Percentiles rank a stretch among this genome's conserved stretches.
These are phyloP conservation scores for Parapsyche elsis DNA, from an alignment of 1,140 invertebrate species.

Conservation along the genomic window DNA sequence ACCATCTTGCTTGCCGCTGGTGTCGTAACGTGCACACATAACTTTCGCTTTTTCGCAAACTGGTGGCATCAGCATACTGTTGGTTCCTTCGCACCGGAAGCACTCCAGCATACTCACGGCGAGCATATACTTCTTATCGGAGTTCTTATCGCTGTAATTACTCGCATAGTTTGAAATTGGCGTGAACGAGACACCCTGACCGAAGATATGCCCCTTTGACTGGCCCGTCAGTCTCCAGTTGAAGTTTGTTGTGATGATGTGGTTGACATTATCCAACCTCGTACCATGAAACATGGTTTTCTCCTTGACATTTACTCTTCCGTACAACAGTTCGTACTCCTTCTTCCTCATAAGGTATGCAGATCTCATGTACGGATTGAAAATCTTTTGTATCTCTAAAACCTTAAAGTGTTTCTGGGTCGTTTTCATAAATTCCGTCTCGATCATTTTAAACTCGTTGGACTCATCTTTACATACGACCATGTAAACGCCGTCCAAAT, in stretches of 20 bases:
- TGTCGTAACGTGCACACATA: slow-evolving; percentile 50
- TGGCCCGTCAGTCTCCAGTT: slow-evolving; percentile 57
- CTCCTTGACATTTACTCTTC: slow-evolving; percentile 50
- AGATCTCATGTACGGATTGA: background rate
- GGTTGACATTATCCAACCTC: slow-evolving; percentile 41
- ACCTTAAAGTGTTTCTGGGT: slow-evolving; percentile 32
- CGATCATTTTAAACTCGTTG: slow-evolving; percentile 7
- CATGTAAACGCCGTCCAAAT: no score
- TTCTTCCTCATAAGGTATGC: slow-evolving; percentile 9
- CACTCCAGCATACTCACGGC: background rate
- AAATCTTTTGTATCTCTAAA: background rate
- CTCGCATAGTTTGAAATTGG: slow-evolving; percentile 56
- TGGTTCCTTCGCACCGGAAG: background rate
- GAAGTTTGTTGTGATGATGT: slow-evolving; percentile 57
- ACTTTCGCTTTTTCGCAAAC: background rate
- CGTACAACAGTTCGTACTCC: slow-evolving; percentile 25
- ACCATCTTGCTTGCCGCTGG: slow-evolving; percentile 47
- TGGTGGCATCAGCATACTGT: slow-evolving; percentile 18
- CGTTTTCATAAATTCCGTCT: background rate
- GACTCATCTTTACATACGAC: no score
- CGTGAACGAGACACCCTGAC: slow-evolving; percentile 57
- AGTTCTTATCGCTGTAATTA: slow-evolving; percentile 54
- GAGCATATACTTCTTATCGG: slow-evolving; percentile 54
- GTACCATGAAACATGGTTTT: slow-evolving; percentile 28
- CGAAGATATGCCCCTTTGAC: slow-evolving; percentile 55